Evolutionary conservation across 2,113 vertebrate species (phyloP), one percentile per base, ranked within the genome.

Genomic region (Gallinago media): DNA sequence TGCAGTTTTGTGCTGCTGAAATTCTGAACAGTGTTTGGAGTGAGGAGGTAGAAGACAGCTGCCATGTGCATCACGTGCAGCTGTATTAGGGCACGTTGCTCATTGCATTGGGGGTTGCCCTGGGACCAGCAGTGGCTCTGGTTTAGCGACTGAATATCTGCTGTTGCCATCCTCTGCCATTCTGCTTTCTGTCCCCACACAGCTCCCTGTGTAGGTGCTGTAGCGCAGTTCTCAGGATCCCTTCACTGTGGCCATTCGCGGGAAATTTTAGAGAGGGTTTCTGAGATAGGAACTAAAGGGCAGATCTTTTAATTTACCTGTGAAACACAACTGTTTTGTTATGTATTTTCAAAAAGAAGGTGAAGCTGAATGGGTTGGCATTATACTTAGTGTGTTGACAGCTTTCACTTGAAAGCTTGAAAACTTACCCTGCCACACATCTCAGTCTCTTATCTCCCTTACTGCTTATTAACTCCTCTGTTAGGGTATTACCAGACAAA

Each of bases 31-130:
- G 31, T 32, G 4, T 52, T 72, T 77, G 88, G 31, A 18, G 32
- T 11, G 17, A 55, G 46, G 27, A 66, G 55, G 55, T 63, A 47
- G 44, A 46, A 79, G 21, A 21, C 49, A 58, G 46, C 46, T 12
- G 8, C 38, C 22, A 2, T 3, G 16, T 31, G 36, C 19, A 36
- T 54, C 49, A 4, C 22, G 1, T 38, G 15, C 32, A 27, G 16
- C 38, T 36, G 21, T 42, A 11, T n/a, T 31, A 38, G 10, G 20
- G 63, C 71, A 23, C 1, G 7, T 36, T n/a, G 5, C 2, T 2
- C 12, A 23, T 27, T 0, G 1, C 8, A 3, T n/a, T 14, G 47
- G 8, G 22, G 26, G 23, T 47, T 80, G 44, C 15, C 11, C 55
- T 54, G 42, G 26, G 31, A 47, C 12, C 44, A 5, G 46, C 34